Conservation (phyloP, 2,113 vertebrate genomes). For the Hemibagrus wyckioides region DNA sequence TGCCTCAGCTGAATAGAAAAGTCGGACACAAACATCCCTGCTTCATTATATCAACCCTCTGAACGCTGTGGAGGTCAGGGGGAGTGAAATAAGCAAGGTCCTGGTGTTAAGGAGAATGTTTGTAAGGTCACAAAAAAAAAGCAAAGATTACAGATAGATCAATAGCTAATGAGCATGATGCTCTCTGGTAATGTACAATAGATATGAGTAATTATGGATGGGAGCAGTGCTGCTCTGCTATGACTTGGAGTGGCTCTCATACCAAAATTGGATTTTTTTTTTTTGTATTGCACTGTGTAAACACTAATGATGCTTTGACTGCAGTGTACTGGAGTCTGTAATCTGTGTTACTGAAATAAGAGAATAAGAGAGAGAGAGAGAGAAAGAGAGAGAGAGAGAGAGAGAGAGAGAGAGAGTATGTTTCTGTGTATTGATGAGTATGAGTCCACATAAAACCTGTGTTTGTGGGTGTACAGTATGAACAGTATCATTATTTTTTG, state of each 20-base stretch:
- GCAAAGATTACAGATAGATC: neutral
- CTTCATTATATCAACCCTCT: slow-evolving; percentile 11
- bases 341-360: neutral
- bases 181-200: neutral
- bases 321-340: neutral
- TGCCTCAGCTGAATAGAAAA: neutral
- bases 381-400: neutral
- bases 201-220: neutral
- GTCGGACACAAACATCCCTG: neutral
- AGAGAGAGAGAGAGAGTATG: neutral
- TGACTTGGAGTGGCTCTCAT: slow-evolving; percentile 4
- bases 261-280: slow-evolving; percentile 13
- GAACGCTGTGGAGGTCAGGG: neutral
- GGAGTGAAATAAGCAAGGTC: neutral
- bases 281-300: neutral
- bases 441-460: no score
- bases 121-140: slow-evolving; percentile 28
- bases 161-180: slow-evolving; percentile 10
- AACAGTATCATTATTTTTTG: neutral
- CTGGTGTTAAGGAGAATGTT: neutral
- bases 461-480: neutral
- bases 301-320: neutral
- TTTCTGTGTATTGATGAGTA: neutral
- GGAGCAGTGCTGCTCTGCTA: neutral
- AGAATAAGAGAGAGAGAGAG: neutral